Conservation (phyloP, 2,888 invertebrate genomes). For the Volucella bombylans region DNA sequence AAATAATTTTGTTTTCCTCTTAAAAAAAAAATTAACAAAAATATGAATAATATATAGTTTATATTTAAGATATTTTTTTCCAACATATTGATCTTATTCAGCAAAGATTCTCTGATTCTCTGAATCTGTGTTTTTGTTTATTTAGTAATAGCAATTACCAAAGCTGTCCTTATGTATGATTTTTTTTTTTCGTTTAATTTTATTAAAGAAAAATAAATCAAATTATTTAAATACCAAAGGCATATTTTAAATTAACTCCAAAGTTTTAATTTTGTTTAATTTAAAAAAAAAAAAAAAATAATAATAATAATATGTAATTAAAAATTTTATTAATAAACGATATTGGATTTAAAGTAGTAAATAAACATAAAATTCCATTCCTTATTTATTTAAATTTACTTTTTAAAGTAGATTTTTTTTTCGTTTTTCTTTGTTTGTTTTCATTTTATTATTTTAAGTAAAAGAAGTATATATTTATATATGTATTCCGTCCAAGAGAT, state of each 20-base stretch:
- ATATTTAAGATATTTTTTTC: slow-evolving; percentile 18
- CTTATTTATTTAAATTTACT: slow-evolving; percentile 67
- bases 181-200: slow-evolving; percentile 61
- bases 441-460: slow-evolving; percentile 75
- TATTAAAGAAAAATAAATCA: slow-evolving; percentile 22
- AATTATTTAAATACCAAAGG: slow-evolving; percentile 79
- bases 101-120: slow-evolving; percentile 22
- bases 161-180: slow-evolving; percentile 81
- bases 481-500: slow-evolving; percentile 82
- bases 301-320: slow-evolving; percentile 37
- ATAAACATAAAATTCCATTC: slow-evolving; percentile 47
- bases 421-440: slow-evolving; percentile 53
- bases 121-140: slow-evolving; percentile 24
- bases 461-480: slow-evolving; percentile 75
- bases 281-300: slow-evolving; percentile 30
- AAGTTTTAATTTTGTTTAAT: slow-evolving; percentile 61
- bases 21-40: not conserved
- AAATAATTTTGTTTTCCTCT: slow-evolving; percentile 10
- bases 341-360: slow-evolving; percentile 36
- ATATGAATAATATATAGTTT: slow-evolving; percentile 1
- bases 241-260: slow-evolving; percentile 77
- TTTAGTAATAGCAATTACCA: slow-evolving; percentile 77
- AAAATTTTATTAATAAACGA: slow-evolving; percentile 24
- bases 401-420: not conserved
- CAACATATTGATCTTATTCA: slow-evolving; percentile 35